Conservation (phyloP, 2,113 vertebrate genomes). For the human region GRCh38 chr14:80342501-80343000, state of each 20-base stretch:
- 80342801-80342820: neutral
- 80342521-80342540: neutral
- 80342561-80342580: neutral
- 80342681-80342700: neutral
- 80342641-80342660: neutral
- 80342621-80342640: neutral
- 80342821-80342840: neutral
- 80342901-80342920: neutral
- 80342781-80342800: rapidly evolving
- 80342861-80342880: neutral
- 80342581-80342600: neutral
- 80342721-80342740: neutral
- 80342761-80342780: neutral
- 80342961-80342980: neutral
- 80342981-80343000: neutral
- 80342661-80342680: neutral
- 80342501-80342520: neutral
- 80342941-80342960: neutral
- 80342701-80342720: neutral
- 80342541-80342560: neutral
- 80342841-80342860: neutral
- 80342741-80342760: neutral
- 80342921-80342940: neutral
- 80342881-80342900: neutral
- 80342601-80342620: neutral